These are phyloP conservation scores for Tribolium freemani DNA, from an alignment of 2,888 invertebrate species.

Conservation along the genomic window DNA sequence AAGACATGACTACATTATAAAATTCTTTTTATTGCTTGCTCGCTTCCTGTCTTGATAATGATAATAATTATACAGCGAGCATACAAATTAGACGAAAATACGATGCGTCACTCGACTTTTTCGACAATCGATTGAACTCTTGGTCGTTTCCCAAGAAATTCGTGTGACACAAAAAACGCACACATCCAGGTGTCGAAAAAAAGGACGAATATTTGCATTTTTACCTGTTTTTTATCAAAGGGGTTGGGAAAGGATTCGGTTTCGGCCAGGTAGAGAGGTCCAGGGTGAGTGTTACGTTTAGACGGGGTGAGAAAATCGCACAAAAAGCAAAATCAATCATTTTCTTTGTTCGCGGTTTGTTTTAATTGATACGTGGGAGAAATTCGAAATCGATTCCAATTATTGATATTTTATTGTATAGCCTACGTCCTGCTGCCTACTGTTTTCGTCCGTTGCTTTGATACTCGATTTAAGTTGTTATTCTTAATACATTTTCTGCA, in stretches of 20 bases:
- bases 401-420: conserved; percentile 16
- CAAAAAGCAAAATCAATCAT: not conserved
- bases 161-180: not conserved
- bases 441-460: conserved; percentile 8
- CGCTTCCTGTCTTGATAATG: conserved; percentile 45
- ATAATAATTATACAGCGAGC: conserved; percentile 41
- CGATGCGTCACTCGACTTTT: conserved; percentile 18
- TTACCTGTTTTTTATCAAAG: conserved; percentile 33
- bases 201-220: conserved; percentile 25
- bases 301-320: conserved; percentile 9
- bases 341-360: no score
- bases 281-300: conserved; percentile 17
- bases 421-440: conserved; percentile 11
- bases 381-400: conserved; percentile 16
- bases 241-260: conserved; percentile 23
- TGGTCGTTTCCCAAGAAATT: conserved; percentile 19
- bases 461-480: not conserved
- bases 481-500: conserved; percentile 8
- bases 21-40: conserved; percentile 41
- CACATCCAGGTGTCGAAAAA: conserved; percentile 24
- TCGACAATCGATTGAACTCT: not conserved
- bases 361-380: not conserved
- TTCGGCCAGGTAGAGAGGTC: conserved; percentile 16
- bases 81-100: conserved; percentile 37
- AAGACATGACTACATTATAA: conserved; percentile 39